Conservation (phyloP, 2,797 vertebrate genomes). For the Phaenicophaeus curvirostris region DNA sequence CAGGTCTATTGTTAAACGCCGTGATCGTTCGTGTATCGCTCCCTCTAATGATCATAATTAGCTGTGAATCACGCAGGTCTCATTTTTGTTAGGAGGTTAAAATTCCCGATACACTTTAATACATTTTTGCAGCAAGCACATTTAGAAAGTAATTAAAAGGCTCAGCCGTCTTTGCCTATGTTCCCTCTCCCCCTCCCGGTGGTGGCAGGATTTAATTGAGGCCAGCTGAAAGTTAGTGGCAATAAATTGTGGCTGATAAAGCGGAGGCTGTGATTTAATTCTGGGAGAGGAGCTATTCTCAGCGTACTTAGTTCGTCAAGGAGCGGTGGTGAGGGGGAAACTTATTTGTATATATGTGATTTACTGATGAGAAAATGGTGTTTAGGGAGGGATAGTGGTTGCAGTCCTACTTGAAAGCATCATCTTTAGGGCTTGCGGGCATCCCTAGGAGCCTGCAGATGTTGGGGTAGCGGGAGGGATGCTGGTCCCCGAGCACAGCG, state of each 20-base stretch:
- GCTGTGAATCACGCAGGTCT: constrained; percentile 26
- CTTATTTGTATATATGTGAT: neutral
- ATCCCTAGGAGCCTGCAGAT: neutral
- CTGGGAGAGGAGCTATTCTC: neutral
- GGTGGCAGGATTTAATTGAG: constrained; percentile 67
- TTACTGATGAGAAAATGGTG: neutral
- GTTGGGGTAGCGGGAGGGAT: fast-evolving
- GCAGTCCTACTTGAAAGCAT: fast-evolving
- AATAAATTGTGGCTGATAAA: constrained; percentile 56
- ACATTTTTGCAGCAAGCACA: constrained; percentile 40
- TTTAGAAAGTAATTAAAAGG: constrained; percentile 75
- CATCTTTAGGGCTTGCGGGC: neutral
- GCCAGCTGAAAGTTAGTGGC: constrained; percentile 56
- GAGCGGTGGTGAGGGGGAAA: fast-evolving
- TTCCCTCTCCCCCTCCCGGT: neutral
- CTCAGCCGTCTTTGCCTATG: neutral
- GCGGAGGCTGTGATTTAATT: constrained; percentile 9
- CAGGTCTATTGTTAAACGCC: neutral
- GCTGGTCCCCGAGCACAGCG: neutral
- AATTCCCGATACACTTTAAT: constrained; percentile 57
- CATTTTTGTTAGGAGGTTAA: constrained; percentile 64
- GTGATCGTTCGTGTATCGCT: neutral
- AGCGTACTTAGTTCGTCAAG: neutral
- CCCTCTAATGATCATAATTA: constrained; percentile 55
- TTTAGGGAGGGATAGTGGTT: neutral